phyloP scores from a whole-genome alignment of 2,797 vertebrate species.

The Lerista edwardsae region DNA sequence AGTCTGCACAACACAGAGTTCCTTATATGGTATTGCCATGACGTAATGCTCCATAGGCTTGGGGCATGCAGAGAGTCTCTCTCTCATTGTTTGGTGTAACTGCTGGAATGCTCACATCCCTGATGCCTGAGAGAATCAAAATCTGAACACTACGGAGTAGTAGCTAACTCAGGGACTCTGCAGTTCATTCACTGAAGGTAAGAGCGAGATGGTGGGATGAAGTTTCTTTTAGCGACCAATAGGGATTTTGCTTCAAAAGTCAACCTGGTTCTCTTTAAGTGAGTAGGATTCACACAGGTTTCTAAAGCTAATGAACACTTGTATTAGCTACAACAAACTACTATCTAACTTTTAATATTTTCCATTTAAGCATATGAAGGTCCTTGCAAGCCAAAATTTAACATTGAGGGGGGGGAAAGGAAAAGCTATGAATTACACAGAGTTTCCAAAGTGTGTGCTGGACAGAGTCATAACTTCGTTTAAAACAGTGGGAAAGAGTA shows the following conservation, averaged over 20 bases:
- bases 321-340: not conserved
- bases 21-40: constrained; percentile 95
- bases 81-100: constrained; percentile 92
- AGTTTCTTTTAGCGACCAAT: constrained; percentile 49
- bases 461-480: constrained; percentile 58
- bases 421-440: constrained; percentile 49
- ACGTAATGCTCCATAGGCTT: constrained; percentile 94
- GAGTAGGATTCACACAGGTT: constrained; percentile 1
- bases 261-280: not conserved
- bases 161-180: constrained; percentile 53
- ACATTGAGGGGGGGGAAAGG: constrained; percentile 24
- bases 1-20: constrained; percentile 81
- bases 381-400: constrained; percentile 45
- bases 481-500: constrained; percentile 60
- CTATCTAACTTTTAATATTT: constrained; percentile 20
- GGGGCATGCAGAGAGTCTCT: constrained; percentile 85
- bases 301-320: constrained; percentile 1
- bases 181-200: constrained; percentile 76
- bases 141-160: constrained; percentile 59
- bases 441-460: constrained; percentile 57
- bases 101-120: constrained; percentile 89
- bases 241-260: constrained; percentile 37
- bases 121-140: constrained; percentile 75
- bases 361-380: constrained; percentile 21
- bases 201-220: constrained; percentile 66